Conservation (phyloP, 2,888 invertebrate genomes). For the Oxyteleia sp. region DNA sequence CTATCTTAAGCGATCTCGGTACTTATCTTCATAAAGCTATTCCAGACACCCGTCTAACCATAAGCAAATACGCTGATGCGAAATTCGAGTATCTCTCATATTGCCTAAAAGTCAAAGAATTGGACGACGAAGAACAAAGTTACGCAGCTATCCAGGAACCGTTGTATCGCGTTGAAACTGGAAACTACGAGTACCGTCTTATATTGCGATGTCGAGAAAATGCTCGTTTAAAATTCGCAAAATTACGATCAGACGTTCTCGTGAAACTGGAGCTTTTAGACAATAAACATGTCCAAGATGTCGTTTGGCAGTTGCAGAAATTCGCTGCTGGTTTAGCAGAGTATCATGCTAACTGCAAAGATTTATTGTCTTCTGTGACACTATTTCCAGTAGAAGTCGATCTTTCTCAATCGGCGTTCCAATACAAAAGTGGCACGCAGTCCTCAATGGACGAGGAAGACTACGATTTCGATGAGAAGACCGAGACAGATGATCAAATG, state of each 20-base stretch:
- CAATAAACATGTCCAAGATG: conserved; percentile 99
- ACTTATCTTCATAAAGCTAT: conserved; percentile 99
- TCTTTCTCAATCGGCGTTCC: conserved; percentile 96
- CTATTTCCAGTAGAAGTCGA: conserved; percentile 99
- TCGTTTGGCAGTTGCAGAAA: conserved; percentile 94
- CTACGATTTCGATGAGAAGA: conserved; percentile 75
- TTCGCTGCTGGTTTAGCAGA: conserved; percentile 95
- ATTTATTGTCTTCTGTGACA: conserved; percentile 92
- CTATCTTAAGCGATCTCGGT: conserved; percentile 97
- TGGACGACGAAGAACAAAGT: conserved; percentile 99
- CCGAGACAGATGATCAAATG: conserved; percentile 73
- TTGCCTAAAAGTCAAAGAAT: conserved; percentile 99
- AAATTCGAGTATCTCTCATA: conserved; percentile 99
- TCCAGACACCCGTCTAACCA: conserved; percentile 98
- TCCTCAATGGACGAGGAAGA: conserved; percentile 80
- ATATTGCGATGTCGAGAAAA: conserved; percentile 98
- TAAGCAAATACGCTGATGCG: conserved; percentile 99
- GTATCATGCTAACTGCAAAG: conserved; percentile 92
- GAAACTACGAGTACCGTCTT: conserved; percentile 99
- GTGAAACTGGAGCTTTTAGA: conserved; percentile 99
- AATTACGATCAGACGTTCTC: conserved; percentile 95
- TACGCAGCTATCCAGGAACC: conserved; percentile 98
- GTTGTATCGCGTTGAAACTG: conserved; percentile 98
- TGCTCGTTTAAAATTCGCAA: conserved; percentile 95
- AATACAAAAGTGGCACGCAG: conserved; percentile 91